Evolutionary conservation across 2,797 vertebrate species (phyloP).

Genomic region (Melopsittacus undulatus): DNA sequence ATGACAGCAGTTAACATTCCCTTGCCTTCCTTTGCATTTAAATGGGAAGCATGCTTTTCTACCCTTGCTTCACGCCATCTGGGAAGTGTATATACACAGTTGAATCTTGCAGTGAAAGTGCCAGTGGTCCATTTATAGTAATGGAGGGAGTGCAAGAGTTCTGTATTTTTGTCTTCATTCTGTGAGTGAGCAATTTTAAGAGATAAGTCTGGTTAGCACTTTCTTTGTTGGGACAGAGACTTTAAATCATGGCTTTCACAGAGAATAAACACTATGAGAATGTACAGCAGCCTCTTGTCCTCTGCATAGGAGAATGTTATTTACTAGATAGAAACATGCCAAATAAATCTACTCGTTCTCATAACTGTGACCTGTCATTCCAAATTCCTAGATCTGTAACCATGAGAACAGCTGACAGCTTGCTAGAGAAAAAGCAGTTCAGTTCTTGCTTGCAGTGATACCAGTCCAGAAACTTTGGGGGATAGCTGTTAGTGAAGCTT

Average conservation of each 20-base stretch:
- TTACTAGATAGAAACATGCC: constrained; percentile 33
- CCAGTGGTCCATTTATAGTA: constrained; percentile 65
- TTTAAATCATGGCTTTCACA: constrained; percentile 27
- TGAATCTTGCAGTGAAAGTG: constrained; percentile 57
- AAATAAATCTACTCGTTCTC: constrained; percentile 31
- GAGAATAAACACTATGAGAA: not conserved
- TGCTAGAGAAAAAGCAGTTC: constrained; percentile 28
- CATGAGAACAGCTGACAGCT: constrained; percentile 65
- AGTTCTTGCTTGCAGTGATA: not conserved
- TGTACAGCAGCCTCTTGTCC: not conserved
- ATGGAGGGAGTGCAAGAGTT: constrained; percentile 19
- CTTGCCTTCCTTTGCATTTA: constrained; percentile 14
- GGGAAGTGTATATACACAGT: constrained; percentile 57
- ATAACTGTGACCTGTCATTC: constrained; percentile 57
- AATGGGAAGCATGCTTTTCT: constrained; percentile 10
- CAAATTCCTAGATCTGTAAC: constrained; percentile 56
- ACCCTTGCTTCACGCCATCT: constrained; percentile 51
- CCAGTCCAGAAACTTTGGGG: not conserved
- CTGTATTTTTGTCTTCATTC: not conserved
- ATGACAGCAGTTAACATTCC: not conserved
- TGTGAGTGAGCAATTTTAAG: constrained; percentile 31
- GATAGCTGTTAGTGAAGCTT: not conserved
- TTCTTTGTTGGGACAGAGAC: constrained; percentile 23
- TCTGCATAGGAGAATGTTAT: constrained; percentile 2
- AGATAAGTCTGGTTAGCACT: constrained; percentile 27